phyloP scores from a whole-genome alignment of 2,797 vertebrate genomes.

The Siniperca obscura region DNA sequence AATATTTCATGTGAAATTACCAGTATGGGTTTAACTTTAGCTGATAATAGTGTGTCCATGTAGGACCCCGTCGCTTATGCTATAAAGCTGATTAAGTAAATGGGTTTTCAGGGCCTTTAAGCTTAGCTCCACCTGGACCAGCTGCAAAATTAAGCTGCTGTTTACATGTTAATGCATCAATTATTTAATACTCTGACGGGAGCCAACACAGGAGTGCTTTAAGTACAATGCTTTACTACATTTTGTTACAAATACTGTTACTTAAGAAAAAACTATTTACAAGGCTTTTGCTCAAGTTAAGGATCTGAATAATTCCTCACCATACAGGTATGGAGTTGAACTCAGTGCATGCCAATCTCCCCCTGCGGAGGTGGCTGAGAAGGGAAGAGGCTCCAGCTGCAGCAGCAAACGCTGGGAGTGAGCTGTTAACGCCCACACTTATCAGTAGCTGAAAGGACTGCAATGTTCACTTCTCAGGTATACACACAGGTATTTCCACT shows the following conservation, averaged over 20 bases:
- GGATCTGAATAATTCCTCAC: neutral
- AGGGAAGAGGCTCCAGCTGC: constrained; percentile 33
- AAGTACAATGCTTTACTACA: constrained; percentile 8
- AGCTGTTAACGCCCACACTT: constrained; percentile 59
- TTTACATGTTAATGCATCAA: constrained; percentile 43
- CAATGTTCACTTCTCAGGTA: constrained; percentile 56
- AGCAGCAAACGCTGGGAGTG: constrained; percentile 28
- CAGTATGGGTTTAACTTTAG: neutral
- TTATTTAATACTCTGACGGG: constrained; percentile 39
- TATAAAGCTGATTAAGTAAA: constrained; percentile 47
- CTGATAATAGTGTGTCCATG: constrained; percentile 1
- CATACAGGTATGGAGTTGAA: constrained; percentile 20
- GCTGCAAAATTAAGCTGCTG: constrained; percentile 34
- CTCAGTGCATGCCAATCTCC: neutral
- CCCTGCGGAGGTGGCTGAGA: constrained; percentile 16
- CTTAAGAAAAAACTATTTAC: neutral
- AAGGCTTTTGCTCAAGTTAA: constrained; percentile 5
- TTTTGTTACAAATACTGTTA: constrained; percentile 3
- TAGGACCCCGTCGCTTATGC: neutral
- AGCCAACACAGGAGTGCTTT: constrained; percentile 19
- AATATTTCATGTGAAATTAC: neutral
- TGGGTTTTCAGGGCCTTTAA: constrained; percentile 42
- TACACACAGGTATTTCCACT: constrained; percentile 65
- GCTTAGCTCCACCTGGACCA: constrained; percentile 48
- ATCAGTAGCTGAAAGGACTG: constrained; percentile 52